Evolutionary conservation across 92 coral and sea anemone species (phyloP).

Genomic region (Phenganax subtilis): DNA sequence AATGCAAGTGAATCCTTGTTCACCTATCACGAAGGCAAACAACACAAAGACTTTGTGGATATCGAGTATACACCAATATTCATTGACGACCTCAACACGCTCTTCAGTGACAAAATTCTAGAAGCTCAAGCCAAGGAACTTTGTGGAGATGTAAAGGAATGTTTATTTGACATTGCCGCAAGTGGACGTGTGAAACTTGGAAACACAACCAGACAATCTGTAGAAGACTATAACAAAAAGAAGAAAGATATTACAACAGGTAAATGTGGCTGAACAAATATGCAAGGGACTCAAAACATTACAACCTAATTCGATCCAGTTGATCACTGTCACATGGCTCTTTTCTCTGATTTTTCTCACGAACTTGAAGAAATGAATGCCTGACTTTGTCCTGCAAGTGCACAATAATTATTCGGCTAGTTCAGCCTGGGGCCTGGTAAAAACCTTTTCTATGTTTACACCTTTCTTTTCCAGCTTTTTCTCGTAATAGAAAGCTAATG

Average conservation of each 20-base stretch:
- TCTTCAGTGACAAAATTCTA: conserved; percentile 8
- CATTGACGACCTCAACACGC: conserved; percentile 1
- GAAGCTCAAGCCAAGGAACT: conserved; percentile 1
- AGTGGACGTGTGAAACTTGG: conserved; percentile 21
- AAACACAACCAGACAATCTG: conserved; percentile 3
- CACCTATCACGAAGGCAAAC: conserved; percentile 25
- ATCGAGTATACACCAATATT: conserved; percentile 5
- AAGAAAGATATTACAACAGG: conserved; percentile 30
- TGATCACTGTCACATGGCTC: no score
- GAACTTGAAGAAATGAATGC: background rate
- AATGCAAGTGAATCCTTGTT: conserved; percentile 17
- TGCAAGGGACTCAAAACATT: background rate
- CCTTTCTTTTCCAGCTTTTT: no score
- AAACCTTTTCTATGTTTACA: background rate
- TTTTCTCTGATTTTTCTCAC: background rate
- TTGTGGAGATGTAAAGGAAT: conserved; percentile 27
- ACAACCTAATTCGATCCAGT: background rate
- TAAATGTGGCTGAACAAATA: background rate
- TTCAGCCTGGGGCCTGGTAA: background rate
- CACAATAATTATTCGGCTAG: background rate
- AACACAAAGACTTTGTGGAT: conserved; percentile 19
- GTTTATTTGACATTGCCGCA: conserved; percentile 31
- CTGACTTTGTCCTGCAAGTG: no score
- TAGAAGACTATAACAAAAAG: background rate
- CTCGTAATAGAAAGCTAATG: no score